A percentile compares a stretch with the other conserved stretches of the same genome.
Evolutionary conservation across 2,113 vertebrate species (phyloP).

Genomic region (Romanogobio albipinnatus): DNA sequence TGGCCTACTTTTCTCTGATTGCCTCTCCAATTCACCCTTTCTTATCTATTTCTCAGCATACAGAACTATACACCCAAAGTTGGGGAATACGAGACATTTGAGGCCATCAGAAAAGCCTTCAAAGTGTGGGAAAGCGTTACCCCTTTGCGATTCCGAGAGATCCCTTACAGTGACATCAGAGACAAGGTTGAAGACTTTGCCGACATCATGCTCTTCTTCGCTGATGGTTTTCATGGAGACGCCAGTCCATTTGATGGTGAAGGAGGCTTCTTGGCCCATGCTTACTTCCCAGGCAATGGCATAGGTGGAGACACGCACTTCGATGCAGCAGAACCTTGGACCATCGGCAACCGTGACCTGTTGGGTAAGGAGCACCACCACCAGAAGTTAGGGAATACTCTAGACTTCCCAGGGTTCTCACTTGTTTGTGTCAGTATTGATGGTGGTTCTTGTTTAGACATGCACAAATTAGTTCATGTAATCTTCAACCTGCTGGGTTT

Average conservation of each 20-base stretch:
- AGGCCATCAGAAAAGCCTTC: constrained; percentile 89
- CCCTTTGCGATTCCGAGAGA: constrained; percentile 85
- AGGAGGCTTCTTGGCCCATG: constrained; percentile 90
- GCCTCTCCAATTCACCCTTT: constrained; percentile 28
- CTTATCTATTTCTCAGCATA: constrained; percentile 69
- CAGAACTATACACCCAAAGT: constrained; percentile 85
- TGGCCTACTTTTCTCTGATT: constrained; percentile 31
- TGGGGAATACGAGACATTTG: constrained; percentile 84
- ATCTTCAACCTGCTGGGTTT: neutral
- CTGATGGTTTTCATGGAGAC: constrained; percentile 90
- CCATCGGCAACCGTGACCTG: constrained; percentile 81
- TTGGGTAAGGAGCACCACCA: constrained; percentile 73
- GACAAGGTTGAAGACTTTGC: constrained; percentile 84
- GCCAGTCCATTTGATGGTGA: constrained; percentile 92
- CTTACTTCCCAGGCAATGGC: constrained; percentile 87
- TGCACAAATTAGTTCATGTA: neutral
- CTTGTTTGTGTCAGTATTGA: neutral
- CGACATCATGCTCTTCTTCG: constrained; percentile 93
- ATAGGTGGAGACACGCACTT: constrained; percentile 94
- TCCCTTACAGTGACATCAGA: constrained; percentile 83
- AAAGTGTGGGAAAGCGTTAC: constrained; percentile 84
- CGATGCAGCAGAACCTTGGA: constrained; percentile 90
- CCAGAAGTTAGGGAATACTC: neutral
- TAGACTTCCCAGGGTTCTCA: neutral
- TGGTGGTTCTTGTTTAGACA: constrained; percentile 7